Base-by-base conservation (phyloP, 2,888 invertebrate genomes). In the Terebella lapidaria region DNA sequence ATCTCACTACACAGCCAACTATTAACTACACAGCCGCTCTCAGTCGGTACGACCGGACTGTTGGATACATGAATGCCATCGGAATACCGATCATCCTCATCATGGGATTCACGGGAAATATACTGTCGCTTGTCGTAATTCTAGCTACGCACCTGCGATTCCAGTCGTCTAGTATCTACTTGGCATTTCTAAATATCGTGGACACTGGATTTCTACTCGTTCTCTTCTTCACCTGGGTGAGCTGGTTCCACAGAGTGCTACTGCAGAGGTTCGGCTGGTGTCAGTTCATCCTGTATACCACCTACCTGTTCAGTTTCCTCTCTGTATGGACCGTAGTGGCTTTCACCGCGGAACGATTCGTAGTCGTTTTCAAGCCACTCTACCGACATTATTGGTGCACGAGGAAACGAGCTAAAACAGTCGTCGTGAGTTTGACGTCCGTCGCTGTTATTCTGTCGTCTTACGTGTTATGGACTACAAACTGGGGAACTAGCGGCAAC, bases 241-340 rank as follows among this genome's bases (percentile, higher is more conserved):
- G 52, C 25, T 62, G 58, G 56, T 28, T 62, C 22, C 20, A 52
- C 18, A 25, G 59, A 47, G 27, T 46, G n/a, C 28, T 60, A 1
- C 53, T 62, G 10, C 59, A 62, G 20, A 46, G 53, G 2, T 45
- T 56, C n/a, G 60, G 60, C 26, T 53, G 35, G 53, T 62, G 62
- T 28, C 62, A 62, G 60, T 18, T 56, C 10, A 49, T 57, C 15
- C 30, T 62, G 47, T 62, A 60, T 25, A 4, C 49, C 46, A 52
- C 60, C 1, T 62, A 56, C 45, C 57, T 62, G 20, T 53, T 27
- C 27, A 46, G 54, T 27, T 62, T 62, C 26, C 59, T 62, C 4
- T 56, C 56, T 51, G 56, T 60, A 1, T 62, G 62, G 62, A 60
- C 60, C 1, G 62, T 62, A 27, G 62, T 60, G 1, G 52, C 57